Evolutionary conservation across 2,888 invertebrate species (phyloP).

Genomic region (Luffia ferchaultella): DNA sequence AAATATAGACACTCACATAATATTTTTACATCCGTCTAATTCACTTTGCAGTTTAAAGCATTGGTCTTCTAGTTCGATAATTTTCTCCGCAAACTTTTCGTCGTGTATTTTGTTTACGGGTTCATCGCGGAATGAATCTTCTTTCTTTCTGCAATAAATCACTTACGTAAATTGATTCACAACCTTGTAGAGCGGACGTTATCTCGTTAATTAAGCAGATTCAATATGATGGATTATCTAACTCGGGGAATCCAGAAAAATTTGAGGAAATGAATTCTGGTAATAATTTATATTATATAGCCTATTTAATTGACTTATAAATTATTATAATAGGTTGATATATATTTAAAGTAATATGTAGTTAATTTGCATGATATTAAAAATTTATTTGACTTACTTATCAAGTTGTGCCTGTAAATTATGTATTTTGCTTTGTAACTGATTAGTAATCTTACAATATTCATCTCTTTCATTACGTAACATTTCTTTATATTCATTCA

Average conservation of each 20-base stretch:
- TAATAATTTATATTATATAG: too few relatives aligned
- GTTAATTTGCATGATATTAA: too few relatives aligned
- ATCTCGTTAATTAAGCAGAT: slow-evolving; percentile 21
- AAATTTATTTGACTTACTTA: slow-evolving; percentile 36
- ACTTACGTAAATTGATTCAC: background rate
- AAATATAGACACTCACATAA: slow-evolving; percentile 52
- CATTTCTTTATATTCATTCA: slow-evolving; percentile 58
- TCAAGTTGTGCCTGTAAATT: slow-evolving; percentile 40
- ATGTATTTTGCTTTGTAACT: slow-evolving; percentile 33
- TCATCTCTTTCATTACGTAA: slow-evolving; percentile 59
- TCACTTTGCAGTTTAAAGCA: slow-evolving; percentile 49
- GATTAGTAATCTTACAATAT: slow-evolving; percentile 36
- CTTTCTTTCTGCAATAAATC: slow-evolving; percentile 32
- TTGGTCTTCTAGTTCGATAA: slow-evolving; percentile 42
- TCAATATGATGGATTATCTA: background rate
- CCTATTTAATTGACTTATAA: too few relatives aligned
- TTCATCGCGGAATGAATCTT: background rate
- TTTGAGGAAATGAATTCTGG: too few relatives aligned
- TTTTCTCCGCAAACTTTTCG: slow-evolving; percentile 46
- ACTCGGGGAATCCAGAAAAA: background rate
- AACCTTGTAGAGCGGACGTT: background rate
- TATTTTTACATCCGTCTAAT: slow-evolving; percentile 42
- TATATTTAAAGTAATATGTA: too few relatives aligned
- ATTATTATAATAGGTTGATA: too few relatives aligned
- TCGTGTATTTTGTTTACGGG: background rate